A percentile compares a stretch with the other conserved stretches of the same genome.
phyloP scores from a whole-genome alignment of 2,113 vertebrate species.

The Psittacula cyanocephala region DNA sequence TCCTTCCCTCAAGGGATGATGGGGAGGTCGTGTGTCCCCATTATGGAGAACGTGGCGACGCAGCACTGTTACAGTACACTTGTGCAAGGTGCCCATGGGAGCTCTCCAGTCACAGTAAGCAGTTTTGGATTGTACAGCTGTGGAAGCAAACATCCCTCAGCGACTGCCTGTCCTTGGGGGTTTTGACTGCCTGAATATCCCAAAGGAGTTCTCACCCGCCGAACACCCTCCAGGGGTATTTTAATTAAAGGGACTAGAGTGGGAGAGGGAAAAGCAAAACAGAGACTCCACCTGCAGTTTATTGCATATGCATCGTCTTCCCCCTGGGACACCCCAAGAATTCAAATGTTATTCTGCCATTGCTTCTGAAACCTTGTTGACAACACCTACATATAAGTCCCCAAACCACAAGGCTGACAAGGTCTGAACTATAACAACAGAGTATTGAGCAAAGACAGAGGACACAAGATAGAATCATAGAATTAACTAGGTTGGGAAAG shows the following conservation, averaged over 20 bases:
- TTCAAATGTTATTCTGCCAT: neutral
- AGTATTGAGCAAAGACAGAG: neutral
- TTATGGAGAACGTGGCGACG: neutral
- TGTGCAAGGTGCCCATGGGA: neutral
- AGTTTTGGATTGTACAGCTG: neutral
- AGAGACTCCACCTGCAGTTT: neutral
- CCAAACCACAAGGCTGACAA: conserved; percentile 12
- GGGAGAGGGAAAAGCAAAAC: neutral
- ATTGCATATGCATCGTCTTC: neutral
- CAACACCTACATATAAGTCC: neutral
- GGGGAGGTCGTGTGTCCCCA: accelerated
- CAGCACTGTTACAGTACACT: neutral
- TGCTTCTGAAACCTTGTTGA: neutral
- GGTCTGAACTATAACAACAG: neutral
- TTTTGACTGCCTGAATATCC: conserved; percentile 1
- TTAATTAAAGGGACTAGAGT: conserved; percentile 36
- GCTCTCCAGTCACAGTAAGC: neutral
- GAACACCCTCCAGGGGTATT: neutral
- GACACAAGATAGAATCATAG: neutral
- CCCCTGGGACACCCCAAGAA: neutral
- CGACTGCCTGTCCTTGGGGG: neutral
- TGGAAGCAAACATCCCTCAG: conserved; percentile 10
- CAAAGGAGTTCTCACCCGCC: neutral
- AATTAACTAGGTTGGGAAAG: neutral
- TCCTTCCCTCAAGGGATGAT: neutral